Evolutionary conservation across 2,888 invertebrate species (phyloP), one percentile per base, ranked within the genome.

Genomic region (Mesorhabditis spiculigera): DNA sequence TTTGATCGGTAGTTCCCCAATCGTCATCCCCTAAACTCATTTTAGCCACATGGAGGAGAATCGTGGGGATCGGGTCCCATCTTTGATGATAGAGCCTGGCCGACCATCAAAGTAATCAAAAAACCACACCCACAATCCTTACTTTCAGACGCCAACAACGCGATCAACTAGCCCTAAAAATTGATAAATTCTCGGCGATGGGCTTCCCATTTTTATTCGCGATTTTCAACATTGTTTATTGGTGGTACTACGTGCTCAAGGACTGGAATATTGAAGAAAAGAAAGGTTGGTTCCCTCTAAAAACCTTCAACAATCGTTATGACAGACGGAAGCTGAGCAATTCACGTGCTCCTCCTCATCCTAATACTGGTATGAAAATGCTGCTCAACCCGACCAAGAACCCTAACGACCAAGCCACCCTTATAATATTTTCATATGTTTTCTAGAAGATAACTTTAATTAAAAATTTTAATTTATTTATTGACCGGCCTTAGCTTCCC

Each of bases 181-280:
- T 85, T 71, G 85, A 85, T 74, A 79, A 77, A 66, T 66, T 84
- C 71, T 71, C 83, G n/a, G 71, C 80, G 69, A 65, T 82, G 74
- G 58, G 79, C 75, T 80, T 86, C 80, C 72, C 86, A 16, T 73
- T 80, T 71, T 72, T 83, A 73, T 72, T 87, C 66, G 78, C 87
- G 80, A 70, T 87, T 82, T 84, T 88, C 87, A 73, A 89, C 76
- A 71, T 87, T 81, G 78, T 88, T 87, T 86, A 88, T 87, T 73
- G 83, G 85, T 66, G 86, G 71, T 67, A 88, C 85, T 76, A 89
- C 68, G 72, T 81, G 58, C 58, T 50, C 58, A 50, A n/a, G 58
- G n/a, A 50, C n/a, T 50, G 58, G 58, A n/a, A 50, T 50, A 13
- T 50, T 50, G 58, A 50, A 50, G 58, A 50, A 50, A 50, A n/a